Base-by-base conservation (phyloP, 2,888 invertebrate genomes). In the Alloplasta piceator region DNA sequence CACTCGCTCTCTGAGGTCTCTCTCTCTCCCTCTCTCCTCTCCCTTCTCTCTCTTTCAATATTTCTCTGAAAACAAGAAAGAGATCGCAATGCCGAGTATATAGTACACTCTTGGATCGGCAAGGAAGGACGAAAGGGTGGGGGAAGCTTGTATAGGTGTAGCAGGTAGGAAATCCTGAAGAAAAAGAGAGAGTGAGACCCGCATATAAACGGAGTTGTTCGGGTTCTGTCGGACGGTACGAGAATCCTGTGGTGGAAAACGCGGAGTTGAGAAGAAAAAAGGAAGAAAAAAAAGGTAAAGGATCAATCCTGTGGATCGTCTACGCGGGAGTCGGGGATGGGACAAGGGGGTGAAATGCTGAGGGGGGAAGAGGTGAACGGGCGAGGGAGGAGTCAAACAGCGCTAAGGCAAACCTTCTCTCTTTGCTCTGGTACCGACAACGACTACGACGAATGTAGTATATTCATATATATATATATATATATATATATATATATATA, bases 361-460 rank as follows among this genome's bases (percentile, higher is more conserved):
- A 85, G 82, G 85, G 76, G 83, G 58, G 67, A 46, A 70, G 74
- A 82, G 56, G 55, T 52, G 83, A 84, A 76, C 86, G 66, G 81
- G 83, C 77, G 87, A 87, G 86, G 87, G 89, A 87, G 87, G 89
- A 88, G 89, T 89, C 87, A 87, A 88, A 88, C 87, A 87, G 85
- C 85, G 83, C 78, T 84, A 83, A 84, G 87, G 86, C 89, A 86
- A 88, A 88, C 86, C 87, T 87, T 89, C 85, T 85, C 86, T 82
- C 85, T 87, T 86, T 85, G 82, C 84, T 81, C 83, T 78, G 71
- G 76, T 78, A 80, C 77, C 78, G 58, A 82, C 80, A 66, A 75
- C 78, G 78, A 71, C 70, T 55, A 61, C 71, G 78, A 82, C 75
- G 82, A 60, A 61, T 55, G 16, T 39, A 43, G 6, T 43, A 10